Conservation (phyloP, 2,113 vertebrate genomes). For the Aegotheles bennettii region DNA sequence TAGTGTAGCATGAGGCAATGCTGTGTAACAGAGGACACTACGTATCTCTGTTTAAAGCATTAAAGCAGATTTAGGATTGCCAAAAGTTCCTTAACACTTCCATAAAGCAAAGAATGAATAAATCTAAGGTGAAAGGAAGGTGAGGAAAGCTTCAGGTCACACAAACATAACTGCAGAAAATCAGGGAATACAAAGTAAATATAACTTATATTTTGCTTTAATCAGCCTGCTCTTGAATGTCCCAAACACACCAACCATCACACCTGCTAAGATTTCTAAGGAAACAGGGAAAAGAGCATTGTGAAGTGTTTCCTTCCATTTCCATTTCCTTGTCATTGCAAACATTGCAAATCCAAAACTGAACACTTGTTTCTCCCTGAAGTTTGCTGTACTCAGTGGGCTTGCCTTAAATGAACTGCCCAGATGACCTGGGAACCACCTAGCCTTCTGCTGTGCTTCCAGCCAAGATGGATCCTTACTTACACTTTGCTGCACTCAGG, state of each 20-base stretch:
- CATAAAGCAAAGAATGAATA: background rate
- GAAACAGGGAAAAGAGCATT: background rate
- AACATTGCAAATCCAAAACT: accelerated
- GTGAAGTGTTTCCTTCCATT: no score
- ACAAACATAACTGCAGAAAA: background rate
- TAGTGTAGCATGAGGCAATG: background rate
- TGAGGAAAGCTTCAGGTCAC: background rate
- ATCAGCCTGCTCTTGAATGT: background rate
- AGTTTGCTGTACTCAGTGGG: accelerated
- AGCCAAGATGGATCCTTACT: accelerated
- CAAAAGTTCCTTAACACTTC: background rate
- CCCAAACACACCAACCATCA: background rate
- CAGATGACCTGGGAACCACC: accelerated
- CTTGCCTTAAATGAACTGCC: background rate
- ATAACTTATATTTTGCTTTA: background rate
- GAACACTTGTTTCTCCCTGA: background rate
- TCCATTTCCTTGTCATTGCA: no score
- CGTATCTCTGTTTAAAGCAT: background rate
- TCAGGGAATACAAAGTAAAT: background rate
- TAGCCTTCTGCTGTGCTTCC: background rate
- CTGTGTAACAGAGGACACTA: accelerated
- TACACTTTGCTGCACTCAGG: accelerated
- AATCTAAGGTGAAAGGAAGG: background rate
- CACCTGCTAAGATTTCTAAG: background rate
- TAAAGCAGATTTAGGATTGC: background rate